phyloP scores from a whole-genome alignment of 2,888 invertebrate species.

The Netelia fuscicornis region DNA sequence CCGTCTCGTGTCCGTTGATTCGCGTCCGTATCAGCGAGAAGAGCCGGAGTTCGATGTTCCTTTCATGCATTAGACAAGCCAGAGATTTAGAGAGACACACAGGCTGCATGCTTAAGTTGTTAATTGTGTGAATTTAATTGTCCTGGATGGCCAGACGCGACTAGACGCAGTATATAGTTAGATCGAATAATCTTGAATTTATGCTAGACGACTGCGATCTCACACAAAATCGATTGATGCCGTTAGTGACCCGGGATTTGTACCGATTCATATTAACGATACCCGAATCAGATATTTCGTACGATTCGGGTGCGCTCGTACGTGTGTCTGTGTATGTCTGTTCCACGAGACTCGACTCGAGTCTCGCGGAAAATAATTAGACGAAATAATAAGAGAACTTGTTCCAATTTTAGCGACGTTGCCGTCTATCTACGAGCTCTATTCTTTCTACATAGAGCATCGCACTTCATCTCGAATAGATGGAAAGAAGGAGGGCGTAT shows the following conservation, averaged over 20 bases:
- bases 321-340: too few relatives aligned
- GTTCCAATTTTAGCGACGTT: neutral
- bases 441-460: neutral
- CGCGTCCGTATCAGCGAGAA: neutral
- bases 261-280: too few relatives aligned
- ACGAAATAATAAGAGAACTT: neutral
- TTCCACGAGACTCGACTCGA: too few relatives aligned
- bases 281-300: too few relatives aligned
- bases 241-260: neutral
- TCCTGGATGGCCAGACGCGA: conserved; percentile 8
- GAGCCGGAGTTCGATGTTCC: neutral
- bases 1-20: conserved; percentile 20
- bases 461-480: neutral
- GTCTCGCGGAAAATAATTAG: too few relatives aligned
- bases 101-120: conserved; percentile 28
- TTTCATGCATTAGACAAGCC: neutral
- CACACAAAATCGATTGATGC: neutral
- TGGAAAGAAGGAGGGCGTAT: neutral
- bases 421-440: neutral
- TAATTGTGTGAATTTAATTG: conserved; percentile 33
- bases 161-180: conserved; percentile 17
- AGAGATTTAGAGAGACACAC: conserved; percentile 8
- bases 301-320: too few relatives aligned
- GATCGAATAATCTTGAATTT: conserved; percentile 13
- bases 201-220: conserved; percentile 22